Evolutionary conservation across 2,797 vertebrate genomes (phyloP), one percentile per base, ranked within the genome.

Genomic region (Morus bassanus): DNA sequence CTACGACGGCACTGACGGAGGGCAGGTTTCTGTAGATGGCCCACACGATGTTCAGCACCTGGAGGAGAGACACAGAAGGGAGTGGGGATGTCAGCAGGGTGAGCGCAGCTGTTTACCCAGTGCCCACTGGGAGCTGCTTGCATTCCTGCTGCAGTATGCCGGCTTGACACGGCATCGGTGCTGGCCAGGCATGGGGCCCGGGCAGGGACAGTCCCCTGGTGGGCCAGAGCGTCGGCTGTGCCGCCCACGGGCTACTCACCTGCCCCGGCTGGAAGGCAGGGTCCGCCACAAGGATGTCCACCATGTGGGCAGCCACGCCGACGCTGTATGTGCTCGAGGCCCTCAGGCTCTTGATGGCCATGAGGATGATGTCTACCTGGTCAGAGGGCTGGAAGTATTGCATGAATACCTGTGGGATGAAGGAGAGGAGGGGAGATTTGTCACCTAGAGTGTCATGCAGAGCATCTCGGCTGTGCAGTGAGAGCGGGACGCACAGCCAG

Each of bases 91-190:
- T 46, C 54, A 56, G 37, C 18, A 41, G 10, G 13, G 41, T 0
- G 6, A 61, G 46, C 0, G 1, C 1, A 1, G 21, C 30, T 7
- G 2, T 48, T 80, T 80, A 10, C 75, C 53, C 67, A 79, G n/a
- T 30, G 85, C 39, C 81, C 10, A 1, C n/a, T 31, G 39, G 53
- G 45, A 85, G 68, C 30, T 48, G 39, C 54, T 85, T 67, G 61
- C 1, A 0, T 60, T 60, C 53, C n/a, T 1, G 0, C 13, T 27
- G 68, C 2, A 1, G 9, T 27, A 6, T 11, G 53, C 25, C 0
- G 1, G 45, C 51, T 46, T 18, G 59, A 59, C 37, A 12, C 0
- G 2, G 50, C 3, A 0, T 22, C 57, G 57, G 74, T 31, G 45
- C 59, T 27, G 41, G 75, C 39, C 67, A 35, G 53, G 39, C 2